These are phyloP conservation scores for Phyto melanocephala DNA, from an alignment of 2,888 invertebrate species.

Conservation along the genomic window DNA sequence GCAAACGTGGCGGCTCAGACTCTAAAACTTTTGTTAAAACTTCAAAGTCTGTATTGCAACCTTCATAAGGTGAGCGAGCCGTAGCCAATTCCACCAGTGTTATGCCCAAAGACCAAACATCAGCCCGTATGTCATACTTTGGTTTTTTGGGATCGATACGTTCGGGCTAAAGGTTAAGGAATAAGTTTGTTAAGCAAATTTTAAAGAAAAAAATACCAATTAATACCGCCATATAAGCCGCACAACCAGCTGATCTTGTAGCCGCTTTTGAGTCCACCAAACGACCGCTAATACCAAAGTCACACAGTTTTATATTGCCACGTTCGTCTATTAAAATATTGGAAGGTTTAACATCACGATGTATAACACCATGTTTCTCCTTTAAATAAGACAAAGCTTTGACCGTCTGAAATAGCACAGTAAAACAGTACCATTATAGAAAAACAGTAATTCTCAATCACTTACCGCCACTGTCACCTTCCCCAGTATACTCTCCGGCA, in stretches of 20 bases:
- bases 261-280: slow-evolving; percentile 99
- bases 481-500: slow-evolving; percentile 97
- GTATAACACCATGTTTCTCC: slow-evolving; percentile 97
- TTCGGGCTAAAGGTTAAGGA: slow-evolving; percentile 94
- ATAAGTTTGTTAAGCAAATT: neutral
- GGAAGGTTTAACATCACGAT: slow-evolving; percentile 98
- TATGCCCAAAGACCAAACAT: slow-evolving; percentile 99
- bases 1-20: slow-evolving; percentile 92
- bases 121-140: slow-evolving; percentile 98
- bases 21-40: slow-evolving; percentile 94
- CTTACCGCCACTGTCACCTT: slow-evolving; percentile 97
- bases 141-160: slow-evolving; percentile 96
- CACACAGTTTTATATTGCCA: slow-evolving; percentile 98
- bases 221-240: slow-evolving; percentile 98
- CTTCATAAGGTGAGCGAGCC: slow-evolving; percentile 95
- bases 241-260: slow-evolving; percentile 97
- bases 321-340: slow-evolving; percentile 97
- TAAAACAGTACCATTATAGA: neutral
- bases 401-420: slow-evolving; percentile 85
- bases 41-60: slow-evolving; percentile 98
- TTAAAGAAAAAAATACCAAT: neutral
- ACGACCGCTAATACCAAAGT: slow-evolving; percentile 99
- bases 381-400: slow-evolving; percentile 98
- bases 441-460: slow-evolving; percentile 61
- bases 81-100: slow-evolving; percentile 97